Conservation (phyloP, 2,888 invertebrate genomes). For the Drosophila robusta region DNA sequence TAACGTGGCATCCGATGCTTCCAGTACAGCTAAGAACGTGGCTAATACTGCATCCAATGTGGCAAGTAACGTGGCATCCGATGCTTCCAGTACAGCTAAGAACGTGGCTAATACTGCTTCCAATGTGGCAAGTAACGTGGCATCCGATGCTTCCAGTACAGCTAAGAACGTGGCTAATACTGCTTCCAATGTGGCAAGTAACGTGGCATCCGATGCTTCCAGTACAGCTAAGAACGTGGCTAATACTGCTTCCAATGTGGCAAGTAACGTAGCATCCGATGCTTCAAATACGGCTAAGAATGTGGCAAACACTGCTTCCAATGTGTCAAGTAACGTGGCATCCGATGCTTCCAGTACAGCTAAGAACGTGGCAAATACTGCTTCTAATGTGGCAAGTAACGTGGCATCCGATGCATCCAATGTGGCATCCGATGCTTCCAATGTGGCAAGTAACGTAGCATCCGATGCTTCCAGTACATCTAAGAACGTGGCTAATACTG, state of each 20-base stretch:
- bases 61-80: background rate
- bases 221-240: conserved; percentile 7
- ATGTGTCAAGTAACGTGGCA: background rate
- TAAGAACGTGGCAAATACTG: background rate
- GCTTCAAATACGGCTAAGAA: conserved; percentile 5
- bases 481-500: background rate
- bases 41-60: conserved; percentile 5
- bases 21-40: conserved; percentile 1
- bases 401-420: conserved; percentile 9
- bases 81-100: conserved; percentile 2
- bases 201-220: conserved; percentile 2
- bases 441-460: background rate
- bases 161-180: conserved; percentile 8
- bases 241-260: conserved; percentile 13
- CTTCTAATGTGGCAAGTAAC: background rate
- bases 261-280: background rate
- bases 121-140: conserved; percentile 3
- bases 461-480: background rate
- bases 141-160: background rate
- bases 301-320: conserved; percentile 16
- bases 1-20: background rate
- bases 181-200: conserved; percentile 10
- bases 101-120: conserved; percentile 17
- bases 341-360: conserved; percentile 7
- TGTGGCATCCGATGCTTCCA: conserved; percentile 3